Evolutionary conservation across 2,797 vertebrate genomes (phyloP).

Genomic region (Acipenser oxyrinchus): DNA sequence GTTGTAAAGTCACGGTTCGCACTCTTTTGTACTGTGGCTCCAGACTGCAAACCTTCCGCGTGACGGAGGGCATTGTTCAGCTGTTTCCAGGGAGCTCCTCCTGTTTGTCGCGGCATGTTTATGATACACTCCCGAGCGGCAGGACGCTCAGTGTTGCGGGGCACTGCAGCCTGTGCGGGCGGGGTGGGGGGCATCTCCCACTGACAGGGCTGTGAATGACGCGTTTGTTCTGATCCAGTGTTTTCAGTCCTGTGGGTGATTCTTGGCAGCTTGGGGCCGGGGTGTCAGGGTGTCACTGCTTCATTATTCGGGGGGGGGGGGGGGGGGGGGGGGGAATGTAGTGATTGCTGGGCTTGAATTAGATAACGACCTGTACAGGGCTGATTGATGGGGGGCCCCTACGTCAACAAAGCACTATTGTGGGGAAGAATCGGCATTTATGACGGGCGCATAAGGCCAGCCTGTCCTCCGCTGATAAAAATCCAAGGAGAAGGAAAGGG

Average conservation of each 20-base stretch:
- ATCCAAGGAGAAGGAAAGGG: neutral
- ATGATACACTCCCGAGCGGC: constrained; percentile 43
- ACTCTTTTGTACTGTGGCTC: neutral
- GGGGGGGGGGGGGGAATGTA: constrained; percentile 23
- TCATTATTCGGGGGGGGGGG: no score
- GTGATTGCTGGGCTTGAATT: constrained; percentile 38
- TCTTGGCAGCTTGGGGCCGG: constrained; percentile 20
- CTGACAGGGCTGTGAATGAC: constrained; percentile 8
- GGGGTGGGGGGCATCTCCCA: no score
- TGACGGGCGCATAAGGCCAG: constrained; percentile 11
- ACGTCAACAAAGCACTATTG: constrained; percentile 41
- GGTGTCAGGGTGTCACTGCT: no score
- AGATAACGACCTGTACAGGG: constrained; percentile 40
- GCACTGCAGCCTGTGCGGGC: neutral
- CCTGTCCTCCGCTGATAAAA: constrained; percentile 4
- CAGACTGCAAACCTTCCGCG: neutral
- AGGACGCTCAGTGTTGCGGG: constrained; percentile 23
- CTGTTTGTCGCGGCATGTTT: constrained; percentile 46
- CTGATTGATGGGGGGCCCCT: constrained; percentile 33
- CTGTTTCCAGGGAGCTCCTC: constrained; percentile 34
- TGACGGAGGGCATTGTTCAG: constrained; percentile 33
- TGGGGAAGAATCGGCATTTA: constrained; percentile 9
- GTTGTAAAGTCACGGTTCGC: neutral
- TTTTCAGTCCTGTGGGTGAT: constrained; percentile 19
- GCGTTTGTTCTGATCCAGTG: constrained; percentile 26